A percentile compares a stretch with the other conserved stretches of the same genome.
Evolutionary conservation across 1,140 invertebrate genomes (phyloP).

Genomic region (Zaprionus tsacasi): DNA sequence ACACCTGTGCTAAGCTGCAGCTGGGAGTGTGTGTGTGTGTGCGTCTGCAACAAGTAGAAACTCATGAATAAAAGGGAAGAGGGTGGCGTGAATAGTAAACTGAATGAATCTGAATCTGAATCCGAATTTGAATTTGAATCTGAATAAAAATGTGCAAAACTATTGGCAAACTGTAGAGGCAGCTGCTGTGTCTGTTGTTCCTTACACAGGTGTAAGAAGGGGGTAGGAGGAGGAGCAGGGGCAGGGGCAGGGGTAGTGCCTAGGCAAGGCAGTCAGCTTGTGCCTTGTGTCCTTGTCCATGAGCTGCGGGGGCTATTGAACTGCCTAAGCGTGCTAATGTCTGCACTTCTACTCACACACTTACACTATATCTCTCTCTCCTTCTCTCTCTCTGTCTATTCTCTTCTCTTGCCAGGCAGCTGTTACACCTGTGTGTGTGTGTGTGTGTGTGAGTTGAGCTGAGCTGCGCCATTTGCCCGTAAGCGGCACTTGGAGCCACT

Average conservation of each 20-base stretch:
- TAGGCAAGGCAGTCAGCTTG: neutral
- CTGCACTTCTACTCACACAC: neutral
- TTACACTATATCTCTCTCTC: neutral
- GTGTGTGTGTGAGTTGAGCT: neutral
- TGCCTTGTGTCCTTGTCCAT: slow-evolving; percentile 54
- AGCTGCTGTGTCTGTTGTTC: slow-evolving; percentile 10
- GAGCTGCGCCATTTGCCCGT: slow-evolving; percentile 47
- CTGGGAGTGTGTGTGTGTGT: slow-evolving; percentile 15
- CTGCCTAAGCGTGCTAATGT: neutral
- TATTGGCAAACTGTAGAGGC: slow-evolving; percentile 63
- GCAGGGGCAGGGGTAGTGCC: no score
- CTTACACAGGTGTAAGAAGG: neutral
- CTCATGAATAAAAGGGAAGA: slow-evolving; percentile 67
- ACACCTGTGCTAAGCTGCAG: slow-evolving; percentile 10
- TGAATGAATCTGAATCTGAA: slow-evolving; percentile 32
- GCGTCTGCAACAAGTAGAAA: slow-evolving; percentile 74
- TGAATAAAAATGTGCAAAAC: slow-evolving; percentile 72
- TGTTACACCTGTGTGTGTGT: neutral
- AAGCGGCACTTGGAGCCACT: slow-evolving; percentile 70
- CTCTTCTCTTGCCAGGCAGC: slow-evolving; percentile 25
- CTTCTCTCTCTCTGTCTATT: slow-evolving; percentile 7
- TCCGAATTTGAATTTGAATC: slow-evolving; percentile 27
- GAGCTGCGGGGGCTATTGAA: slow-evolving; percentile 54
- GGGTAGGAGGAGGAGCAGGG: neutral
- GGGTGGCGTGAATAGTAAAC: slow-evolving; percentile 22